Percentiles rank a stretch among this genome's conserved stretches.
phyloP scores from a whole-genome alignment of 2,888 invertebrate species.

The Dasysyrphus albostriatus region DNA sequence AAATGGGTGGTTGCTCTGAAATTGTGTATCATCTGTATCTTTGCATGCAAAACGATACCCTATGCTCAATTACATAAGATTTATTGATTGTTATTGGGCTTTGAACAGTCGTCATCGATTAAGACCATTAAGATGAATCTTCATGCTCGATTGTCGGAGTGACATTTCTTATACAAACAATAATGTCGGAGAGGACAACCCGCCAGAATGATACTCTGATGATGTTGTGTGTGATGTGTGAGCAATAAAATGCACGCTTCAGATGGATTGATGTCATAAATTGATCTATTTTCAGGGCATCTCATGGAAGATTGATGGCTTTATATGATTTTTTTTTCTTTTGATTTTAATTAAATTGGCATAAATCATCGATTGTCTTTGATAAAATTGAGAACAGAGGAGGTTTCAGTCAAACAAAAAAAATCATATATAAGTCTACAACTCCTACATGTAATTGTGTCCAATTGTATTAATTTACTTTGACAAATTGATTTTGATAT shows the following conservation, averaged over 20 bases:
- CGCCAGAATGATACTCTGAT: constrained; percentile 11
- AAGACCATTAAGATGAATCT: constrained; percentile 67
- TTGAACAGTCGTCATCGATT: constrained; percentile 73
- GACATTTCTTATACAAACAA: not conserved
- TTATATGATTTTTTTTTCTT: constrained; percentile 11
- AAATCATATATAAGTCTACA: not conserved
- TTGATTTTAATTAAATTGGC: constrained; percentile 21
- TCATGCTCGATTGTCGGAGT: constrained; percentile 1
- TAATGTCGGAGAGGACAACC: not conserved
- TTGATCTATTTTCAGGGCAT: constrained; percentile 48
- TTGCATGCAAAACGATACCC: constrained; percentile 60
- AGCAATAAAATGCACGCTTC: not conserved
- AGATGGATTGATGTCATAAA: constrained; percentile 65
- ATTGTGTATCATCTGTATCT: constrained; percentile 15
- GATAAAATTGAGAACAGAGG: constrained; percentile 19
- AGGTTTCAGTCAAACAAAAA: not conserved
- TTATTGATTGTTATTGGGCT: constrained; percentile 73
- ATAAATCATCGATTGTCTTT: constrained; percentile 31
- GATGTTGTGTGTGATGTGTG: constrained; percentile 38
- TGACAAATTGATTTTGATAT: constrained; percentile 55
- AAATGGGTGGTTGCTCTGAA: constrained; percentile 51
- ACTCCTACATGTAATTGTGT: constrained; percentile 25
- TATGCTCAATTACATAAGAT: constrained; percentile 66
- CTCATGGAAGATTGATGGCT: constrained; percentile 54
- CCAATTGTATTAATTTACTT: constrained; percentile 57